These are phyloP conservation scores for Drosophila pachea DNA, from an alignment of 1,140 invertebrate species.

Conservation along the genomic window DNA sequence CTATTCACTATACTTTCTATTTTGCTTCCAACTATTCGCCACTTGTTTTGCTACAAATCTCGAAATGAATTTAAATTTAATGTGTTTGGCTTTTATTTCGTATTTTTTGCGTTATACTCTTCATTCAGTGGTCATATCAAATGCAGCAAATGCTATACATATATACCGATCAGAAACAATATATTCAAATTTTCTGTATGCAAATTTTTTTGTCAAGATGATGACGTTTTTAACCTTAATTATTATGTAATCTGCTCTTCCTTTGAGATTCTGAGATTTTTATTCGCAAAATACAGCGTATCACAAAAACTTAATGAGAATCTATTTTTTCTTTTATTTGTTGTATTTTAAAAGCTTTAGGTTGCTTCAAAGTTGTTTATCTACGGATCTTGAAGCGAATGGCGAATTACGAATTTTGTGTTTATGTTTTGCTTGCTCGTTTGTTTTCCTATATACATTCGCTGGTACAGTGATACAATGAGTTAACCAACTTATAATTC, in stretches of 20 bases:
- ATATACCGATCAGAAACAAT: neutral
- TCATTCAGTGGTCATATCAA: neutral
- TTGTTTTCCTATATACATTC: constrained; percentile 20
- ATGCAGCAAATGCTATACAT: neutral
- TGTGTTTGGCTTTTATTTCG: constrained; percentile 6
- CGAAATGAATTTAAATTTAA: constrained; percentile 1
- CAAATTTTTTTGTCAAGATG: too few relatives aligned
- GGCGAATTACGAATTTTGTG: constrained; percentile 24
- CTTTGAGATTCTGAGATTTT: neutral
- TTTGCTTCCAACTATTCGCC: constrained; percentile 35
- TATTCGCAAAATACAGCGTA: constrained; percentile 11
- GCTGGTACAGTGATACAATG: constrained; percentile 21
- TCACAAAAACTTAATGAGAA: neutral
- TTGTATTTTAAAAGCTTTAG: constrained; percentile 17
- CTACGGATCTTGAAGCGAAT: constrained; percentile 7
- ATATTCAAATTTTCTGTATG: too few relatives aligned
- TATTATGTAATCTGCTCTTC: neutral
- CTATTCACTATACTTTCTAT: constrained; percentile 28
- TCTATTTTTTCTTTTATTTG: constrained; percentile 2
- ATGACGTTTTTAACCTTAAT: neutral
- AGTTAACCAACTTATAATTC: constrained; percentile 3
- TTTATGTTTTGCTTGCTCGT: constrained; percentile 26
- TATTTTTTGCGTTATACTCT: constrained; percentile 10
- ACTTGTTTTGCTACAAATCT: constrained; percentile 14
- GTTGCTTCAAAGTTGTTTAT: constrained; percentile 7